A percentile compares a stretch with the other conserved stretches of the same genome.
These are phyloP conservation scores for Neria commutata DNA, from an alignment of 2,888 invertebrate species.

Conservation along the genomic window DNA sequence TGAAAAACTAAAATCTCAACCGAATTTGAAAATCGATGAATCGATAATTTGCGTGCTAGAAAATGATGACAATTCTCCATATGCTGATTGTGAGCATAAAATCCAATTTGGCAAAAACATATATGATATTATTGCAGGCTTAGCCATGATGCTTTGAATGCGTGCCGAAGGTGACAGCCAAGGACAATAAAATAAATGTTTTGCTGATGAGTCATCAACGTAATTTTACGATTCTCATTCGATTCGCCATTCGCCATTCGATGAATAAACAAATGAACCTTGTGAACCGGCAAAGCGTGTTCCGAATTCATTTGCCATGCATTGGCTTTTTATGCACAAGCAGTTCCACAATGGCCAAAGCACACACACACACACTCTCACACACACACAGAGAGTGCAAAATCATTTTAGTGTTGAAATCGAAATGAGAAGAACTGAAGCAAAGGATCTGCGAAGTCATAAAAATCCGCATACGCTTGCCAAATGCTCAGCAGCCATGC, in stretches of 20 bases:
- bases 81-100: background rate
- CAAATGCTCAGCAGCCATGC: constrained; percentile 49
- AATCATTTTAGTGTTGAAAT: constrained; percentile 44
- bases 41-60: no score
- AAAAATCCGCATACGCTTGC: constrained; percentile 48
- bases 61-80: no score
- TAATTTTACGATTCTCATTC: constrained; percentile 53
- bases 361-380: constrained; percentile 9
- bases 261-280: constrained; percentile 52
- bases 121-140: no score
- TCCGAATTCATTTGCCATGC: constrained; percentile 51
- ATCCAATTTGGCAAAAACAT: background rate
- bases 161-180: constrained; percentile 26
- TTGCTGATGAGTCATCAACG: constrained; percentile 55
- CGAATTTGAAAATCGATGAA: no score
- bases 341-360: constrained; percentile 14
- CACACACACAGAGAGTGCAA: constrained; percentile 46
- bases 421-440: constrained; percentile 4
- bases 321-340: constrained; percentile 54
- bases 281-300: constrained; percentile 36
- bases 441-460: constrained; percentile 36
- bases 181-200: constrained; percentile 50
- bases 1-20: no score
- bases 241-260: constrained; percentile 47
- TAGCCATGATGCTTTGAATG: background rate